Base-by-base conservation (phyloP, 1,140 invertebrate species). In the Drosophila pseudoobscura region DNA sequence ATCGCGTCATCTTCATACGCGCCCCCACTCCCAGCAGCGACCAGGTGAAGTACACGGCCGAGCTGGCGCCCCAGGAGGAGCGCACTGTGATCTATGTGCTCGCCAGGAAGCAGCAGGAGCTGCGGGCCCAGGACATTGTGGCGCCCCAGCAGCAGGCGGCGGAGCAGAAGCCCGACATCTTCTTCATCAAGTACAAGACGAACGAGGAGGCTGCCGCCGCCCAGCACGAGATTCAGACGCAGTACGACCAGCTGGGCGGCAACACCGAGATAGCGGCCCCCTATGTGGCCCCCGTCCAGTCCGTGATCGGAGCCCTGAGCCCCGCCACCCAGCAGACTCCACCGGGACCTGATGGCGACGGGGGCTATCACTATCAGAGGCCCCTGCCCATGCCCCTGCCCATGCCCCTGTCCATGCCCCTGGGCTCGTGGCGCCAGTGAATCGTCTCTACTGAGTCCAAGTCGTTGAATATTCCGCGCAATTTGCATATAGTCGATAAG, bases 1-100 rank as follows among this genome's bases (percentile, higher is more conserved):
- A 96, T 93, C 96, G 96, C 82, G 96, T 97, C 70, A 96, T 97
- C 79, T 96, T 96, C 93, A 96, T 97, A 89, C 96, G 96, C 91
- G 95, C 96, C 29, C 96, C 96, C 26, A 93, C 94, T 29, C 93
- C 94, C 6, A 92, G 93, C 69, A 94, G 94, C 44, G 94, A 94
- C 55, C 94, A 94, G 0, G 1, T 94, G 92, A 54, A 93, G 91
- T 43, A 92, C 94, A 95, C 95, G 45, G 92, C 93, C n/a, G 93
- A 95, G 61, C 43, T 90, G 75, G 93, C 94, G 31, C 73, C 94
- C 43, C 95, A 95, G 64, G 96, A 97, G 92, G 95, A 96, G 83
- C 96, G 96, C 79, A 97, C 96, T 11, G 94, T 97, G 46, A 96
- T 97, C 74, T 97, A 97, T 91, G 96, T 97, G 2, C 92, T 97